These are phyloP conservation scores for Pogoniulus pusillus DNA, from an alignment of 2,797 vertebrate genomes.

Conservation along the genomic window DNA sequence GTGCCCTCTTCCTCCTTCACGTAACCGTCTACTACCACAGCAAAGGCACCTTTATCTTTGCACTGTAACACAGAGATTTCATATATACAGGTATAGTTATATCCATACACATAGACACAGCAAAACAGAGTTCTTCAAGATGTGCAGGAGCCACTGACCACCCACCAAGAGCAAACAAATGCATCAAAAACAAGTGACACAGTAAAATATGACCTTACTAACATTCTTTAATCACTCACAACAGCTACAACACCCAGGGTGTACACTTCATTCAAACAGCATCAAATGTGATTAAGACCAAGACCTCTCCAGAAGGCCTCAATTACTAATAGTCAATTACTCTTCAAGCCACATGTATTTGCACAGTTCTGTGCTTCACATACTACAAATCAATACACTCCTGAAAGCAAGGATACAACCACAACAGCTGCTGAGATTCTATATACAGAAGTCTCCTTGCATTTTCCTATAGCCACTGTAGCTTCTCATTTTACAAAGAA, in stretches of 20 bases:
- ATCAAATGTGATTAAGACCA: background rate
- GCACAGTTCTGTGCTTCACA: background rate
- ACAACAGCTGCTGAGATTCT: background rate
- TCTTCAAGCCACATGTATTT: background rate
- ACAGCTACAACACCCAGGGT: background rate
- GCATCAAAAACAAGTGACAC: background rate
- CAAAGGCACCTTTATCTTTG: conserved; percentile 88
- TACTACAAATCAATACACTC: background rate
- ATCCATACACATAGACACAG: background rate
- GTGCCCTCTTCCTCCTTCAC: conserved; percentile 97
- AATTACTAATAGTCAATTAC: background rate
- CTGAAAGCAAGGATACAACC: background rate
- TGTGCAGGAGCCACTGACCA: background rate
- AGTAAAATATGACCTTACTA: background rate
- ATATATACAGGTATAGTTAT: rapidly evolving
- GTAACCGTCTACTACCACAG: conserved; percentile 88
- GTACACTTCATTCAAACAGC: background rate
- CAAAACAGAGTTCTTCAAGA: background rate
- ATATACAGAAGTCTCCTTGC: background rate
- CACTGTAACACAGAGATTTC: conserved; percentile 73
- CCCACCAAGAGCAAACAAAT: background rate
- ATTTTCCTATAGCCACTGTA: background rate
- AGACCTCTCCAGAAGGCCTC: background rate
- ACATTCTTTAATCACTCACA: background rate
- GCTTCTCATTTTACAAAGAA: background rate